These are phyloP conservation scores for Morinoia aosen DNA, from an alignment of 2,888 invertebrate species.

Conservation along the genomic window DNA sequence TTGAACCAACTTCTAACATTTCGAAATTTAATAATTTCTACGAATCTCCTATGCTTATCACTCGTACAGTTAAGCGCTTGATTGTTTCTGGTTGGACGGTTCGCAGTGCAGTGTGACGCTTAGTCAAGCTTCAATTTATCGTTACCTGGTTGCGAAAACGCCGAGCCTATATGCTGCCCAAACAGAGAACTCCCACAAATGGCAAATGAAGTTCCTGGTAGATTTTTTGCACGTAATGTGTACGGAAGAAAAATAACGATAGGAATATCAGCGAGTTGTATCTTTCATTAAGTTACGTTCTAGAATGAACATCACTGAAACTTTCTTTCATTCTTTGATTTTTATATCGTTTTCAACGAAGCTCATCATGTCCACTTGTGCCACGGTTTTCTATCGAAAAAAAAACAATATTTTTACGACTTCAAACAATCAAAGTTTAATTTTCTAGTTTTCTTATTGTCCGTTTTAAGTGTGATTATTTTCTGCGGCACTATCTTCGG, in stretches of 20 bases:
- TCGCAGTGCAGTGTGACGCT: not conserved
- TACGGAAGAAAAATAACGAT: not conserved
- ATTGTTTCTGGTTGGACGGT: not conserved
- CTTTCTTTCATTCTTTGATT: not conserved
- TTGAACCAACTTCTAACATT: no score
- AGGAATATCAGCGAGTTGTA: not conserved
- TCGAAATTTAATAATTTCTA: no score
- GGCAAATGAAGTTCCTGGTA: not conserved
- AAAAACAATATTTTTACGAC: not conserved
- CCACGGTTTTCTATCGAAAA: no score
- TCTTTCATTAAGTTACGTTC: not conserved
- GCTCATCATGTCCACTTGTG: not conserved
- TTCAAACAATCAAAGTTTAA: not conserved
- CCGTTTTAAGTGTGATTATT: not conserved
- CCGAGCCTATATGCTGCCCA: not conserved
- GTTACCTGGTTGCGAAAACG: no score
- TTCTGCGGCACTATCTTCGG: not conserved
- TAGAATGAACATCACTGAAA: not conserved
- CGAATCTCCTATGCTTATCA: not conserved
- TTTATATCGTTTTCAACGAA: not conserved
- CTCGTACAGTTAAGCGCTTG: not conserved
- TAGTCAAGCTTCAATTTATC: no score
- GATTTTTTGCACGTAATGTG: not conserved
- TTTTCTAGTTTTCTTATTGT: not conserved
- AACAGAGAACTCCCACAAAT: not conserved